phyloP scores from a whole-genome alignment of 2,888 invertebrate species.

The Nematopogon swammerdamellus region DNA sequence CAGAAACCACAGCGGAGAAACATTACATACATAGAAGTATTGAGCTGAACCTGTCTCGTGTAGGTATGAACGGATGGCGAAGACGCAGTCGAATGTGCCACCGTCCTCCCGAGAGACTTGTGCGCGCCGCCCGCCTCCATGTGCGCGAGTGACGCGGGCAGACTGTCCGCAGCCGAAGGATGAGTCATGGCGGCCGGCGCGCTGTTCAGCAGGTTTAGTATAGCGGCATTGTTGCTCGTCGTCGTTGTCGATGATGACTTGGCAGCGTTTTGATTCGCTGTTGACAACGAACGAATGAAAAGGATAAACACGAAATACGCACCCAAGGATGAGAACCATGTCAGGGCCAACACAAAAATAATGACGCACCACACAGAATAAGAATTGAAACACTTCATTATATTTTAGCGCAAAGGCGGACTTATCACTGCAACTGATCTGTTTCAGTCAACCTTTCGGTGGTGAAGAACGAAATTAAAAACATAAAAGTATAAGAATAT shows the following conservation, averaged over 20 bases:
- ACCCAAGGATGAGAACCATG: too few species aligned
- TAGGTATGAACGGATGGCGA: background rate
- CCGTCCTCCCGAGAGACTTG: conserved; percentile 46
- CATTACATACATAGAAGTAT: background rate
- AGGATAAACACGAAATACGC: too few species aligned
- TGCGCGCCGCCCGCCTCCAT: conserved; percentile 23
- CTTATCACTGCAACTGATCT: too few species aligned
- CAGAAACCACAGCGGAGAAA: too few species aligned
- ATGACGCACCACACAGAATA: too few species aligned
- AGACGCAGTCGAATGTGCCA: too few species aligned
- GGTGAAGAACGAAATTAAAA: too few species aligned
- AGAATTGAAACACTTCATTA: too few species aligned
- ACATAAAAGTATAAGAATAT: too few species aligned
- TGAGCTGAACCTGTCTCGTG: background rate
- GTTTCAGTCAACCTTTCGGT: too few species aligned
- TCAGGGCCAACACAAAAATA: too few species aligned
- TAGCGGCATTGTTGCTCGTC: conserved; percentile 64
- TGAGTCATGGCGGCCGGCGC: conserved; percentile 72
- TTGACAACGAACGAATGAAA: conserved; percentile 16
- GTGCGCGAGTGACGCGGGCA: conserved; percentile 14
- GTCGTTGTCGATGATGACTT: conserved; percentile 46
- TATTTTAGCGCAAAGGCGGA: too few species aligned
- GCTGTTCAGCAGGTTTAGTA: conserved; percentile 74
- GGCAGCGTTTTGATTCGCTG: conserved; percentile 43
- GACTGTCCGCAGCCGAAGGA: conserved; percentile 32